Percentiles rank a stretch among this genome's conserved stretches.
phyloP scores from a whole-genome alignment of 2,113 vertebrate species.

The Rhipidura dahli region DNA sequence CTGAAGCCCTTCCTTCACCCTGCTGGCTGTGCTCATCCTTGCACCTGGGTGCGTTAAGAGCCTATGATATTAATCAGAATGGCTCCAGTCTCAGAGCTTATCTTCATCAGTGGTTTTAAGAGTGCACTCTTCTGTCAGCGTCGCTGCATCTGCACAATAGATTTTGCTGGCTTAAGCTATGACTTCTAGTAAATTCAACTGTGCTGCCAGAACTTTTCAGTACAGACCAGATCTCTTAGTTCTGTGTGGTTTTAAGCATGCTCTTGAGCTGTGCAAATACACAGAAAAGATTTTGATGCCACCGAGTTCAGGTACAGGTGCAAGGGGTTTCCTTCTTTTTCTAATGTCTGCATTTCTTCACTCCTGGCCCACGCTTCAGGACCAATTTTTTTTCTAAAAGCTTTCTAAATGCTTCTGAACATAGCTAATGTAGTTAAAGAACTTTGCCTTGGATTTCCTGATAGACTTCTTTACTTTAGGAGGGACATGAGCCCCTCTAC shows the following conservation, averaged over 20 bases:
- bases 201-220: background rate
- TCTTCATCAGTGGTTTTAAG: slow-evolving; percentile 52
- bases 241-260: rapidly evolving
- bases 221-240: background rate
- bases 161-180: slow-evolving; percentile 51
- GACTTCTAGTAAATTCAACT: slow-evolving; percentile 35
- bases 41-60: slow-evolving; percentile 48
- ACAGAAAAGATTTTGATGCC: background rate
- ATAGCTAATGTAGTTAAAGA: background rate
- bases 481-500: background rate
- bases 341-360: background rate
- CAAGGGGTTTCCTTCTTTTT: background rate
- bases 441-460: background rate
- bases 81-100: slow-evolving; percentile 56
- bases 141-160: slow-evolving; percentile 33
- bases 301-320: background rate
- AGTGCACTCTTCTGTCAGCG: slow-evolving; percentile 43
- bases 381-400: background rate
- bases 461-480: background rate
- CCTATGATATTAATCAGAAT: slow-evolving; percentile 22
- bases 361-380: background rate
- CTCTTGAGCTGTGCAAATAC: background rate
- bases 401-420: background rate
- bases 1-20: slow-evolving; percentile 14
- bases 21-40: slow-evolving; percentile 27